phyloP scores from a whole-genome alignment of 2,113 vertebrate genomes.

The Vombatus ursinus region DNA sequence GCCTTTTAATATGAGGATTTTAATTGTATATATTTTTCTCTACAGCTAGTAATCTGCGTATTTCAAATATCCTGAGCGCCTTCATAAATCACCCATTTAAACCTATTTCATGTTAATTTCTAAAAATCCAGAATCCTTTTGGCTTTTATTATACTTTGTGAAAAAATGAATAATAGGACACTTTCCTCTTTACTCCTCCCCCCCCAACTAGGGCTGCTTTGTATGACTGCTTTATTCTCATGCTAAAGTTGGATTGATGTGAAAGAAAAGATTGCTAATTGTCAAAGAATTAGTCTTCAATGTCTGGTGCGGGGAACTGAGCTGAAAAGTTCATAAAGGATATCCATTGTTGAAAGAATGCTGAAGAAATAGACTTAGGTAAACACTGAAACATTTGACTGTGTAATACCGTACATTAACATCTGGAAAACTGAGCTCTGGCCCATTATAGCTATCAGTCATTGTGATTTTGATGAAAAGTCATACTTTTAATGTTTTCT shows the following conservation, averaged over 20 bases:
- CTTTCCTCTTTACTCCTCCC: conserved; percentile 44
- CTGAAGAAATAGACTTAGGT: conserved; percentile 46
- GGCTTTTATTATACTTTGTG: conserved; percentile 61
- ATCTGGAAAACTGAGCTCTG: conserved; percentile 51
- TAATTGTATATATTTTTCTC: conserved; percentile 65
- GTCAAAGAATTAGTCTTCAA: conserved; percentile 54
- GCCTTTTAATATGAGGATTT: conserved; percentile 67
- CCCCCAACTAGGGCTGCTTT: conserved; percentile 42
- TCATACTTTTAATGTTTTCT: background rate
- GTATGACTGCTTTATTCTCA: conserved; percentile 22
- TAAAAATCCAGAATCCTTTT: conserved; percentile 49
- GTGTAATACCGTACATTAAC: conserved; percentile 29
- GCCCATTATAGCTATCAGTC: conserved; percentile 48
- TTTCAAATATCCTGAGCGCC: conserved; percentile 36
- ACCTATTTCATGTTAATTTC: conserved; percentile 61
- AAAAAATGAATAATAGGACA: conserved; percentile 32
- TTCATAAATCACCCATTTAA: conserved; percentile 61
- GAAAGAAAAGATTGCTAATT: conserved; percentile 68
- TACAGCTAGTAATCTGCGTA: conserved; percentile 45
- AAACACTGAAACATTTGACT: conserved; percentile 27
- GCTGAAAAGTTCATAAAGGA: conserved; percentile 51
- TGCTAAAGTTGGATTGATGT: conserved; percentile 51
- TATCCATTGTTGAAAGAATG: conserved; percentile 10
- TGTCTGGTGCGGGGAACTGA: background rate
- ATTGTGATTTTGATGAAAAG: background rate